Percentiles rank a stretch among this genome's conserved stretches.
These are phyloP conservation scores for Cydia splendana DNA, from an alignment of 1,140 invertebrate species.

Conservation along the genomic window DNA sequence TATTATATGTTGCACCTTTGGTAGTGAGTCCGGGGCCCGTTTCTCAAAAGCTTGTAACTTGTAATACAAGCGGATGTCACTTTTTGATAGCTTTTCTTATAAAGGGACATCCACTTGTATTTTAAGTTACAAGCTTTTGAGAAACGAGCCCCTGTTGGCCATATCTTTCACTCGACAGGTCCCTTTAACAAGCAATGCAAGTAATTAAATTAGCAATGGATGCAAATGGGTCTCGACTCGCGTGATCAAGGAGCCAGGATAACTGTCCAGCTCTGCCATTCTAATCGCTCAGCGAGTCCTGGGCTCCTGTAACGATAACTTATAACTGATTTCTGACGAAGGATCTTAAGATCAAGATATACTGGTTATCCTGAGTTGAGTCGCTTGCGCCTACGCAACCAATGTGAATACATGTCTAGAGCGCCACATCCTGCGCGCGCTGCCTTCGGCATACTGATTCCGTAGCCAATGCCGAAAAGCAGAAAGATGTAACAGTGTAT, in stretches of 20 bases:
- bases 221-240: not conserved
- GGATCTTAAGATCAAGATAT: not conserved
- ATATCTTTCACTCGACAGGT: not conserved
- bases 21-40: not conserved
- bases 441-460: constrained; percentile 17
- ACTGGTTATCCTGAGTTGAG: not conserved
- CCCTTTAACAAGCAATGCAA: not conserved
- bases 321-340: not conserved
- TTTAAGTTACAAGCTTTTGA: no score
- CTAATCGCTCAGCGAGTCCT: not conserved
- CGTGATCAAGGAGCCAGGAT: not conserved
- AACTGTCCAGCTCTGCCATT: not conserved
- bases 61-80: no score
- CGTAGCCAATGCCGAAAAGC: not conserved
- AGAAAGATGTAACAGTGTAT: not conserved
- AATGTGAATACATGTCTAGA: not conserved
- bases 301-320: not conserved
- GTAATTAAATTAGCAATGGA: constrained; percentile 14
- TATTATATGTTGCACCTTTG: no score
- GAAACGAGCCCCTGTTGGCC: not conserved
- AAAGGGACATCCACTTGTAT: no score
- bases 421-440: constrained; percentile 16
- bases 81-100: no score
- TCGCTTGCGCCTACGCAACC: not conserved
- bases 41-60: no score